These are phyloP conservation scores for Triplophysa dalaica DNA, from an alignment of 2,113 vertebrate species.

Conservation along the genomic window DNA sequence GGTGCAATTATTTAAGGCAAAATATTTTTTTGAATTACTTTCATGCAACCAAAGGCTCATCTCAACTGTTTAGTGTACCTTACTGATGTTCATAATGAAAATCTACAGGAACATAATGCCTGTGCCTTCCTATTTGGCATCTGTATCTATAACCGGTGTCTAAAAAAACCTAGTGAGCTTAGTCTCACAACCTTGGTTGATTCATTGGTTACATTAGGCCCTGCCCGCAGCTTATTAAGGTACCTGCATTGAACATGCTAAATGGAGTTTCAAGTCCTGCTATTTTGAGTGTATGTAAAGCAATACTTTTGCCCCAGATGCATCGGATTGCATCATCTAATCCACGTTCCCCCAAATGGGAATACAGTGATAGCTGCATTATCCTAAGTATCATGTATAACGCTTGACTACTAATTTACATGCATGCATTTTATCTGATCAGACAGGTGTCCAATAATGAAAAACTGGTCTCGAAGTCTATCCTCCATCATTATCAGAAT, in stretches of 20 bases:
- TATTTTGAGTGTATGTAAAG: background rate
- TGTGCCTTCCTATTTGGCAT: conserved; percentile 7
- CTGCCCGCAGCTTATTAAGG: background rate
- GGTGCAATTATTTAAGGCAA: background rate
- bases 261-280: conserved; percentile 17
- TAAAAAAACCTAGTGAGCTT: conserved; percentile 3
- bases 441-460: too few species aligned
- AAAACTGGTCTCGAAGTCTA: too few species aligned
- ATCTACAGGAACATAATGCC: background rate
- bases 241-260: background rate
- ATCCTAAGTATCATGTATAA: too few species aligned
- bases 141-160: conserved; percentile 24
- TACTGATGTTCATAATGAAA: conserved; percentile 4
- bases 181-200: background rate
- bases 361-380: background rate
- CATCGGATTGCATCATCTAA: background rate
- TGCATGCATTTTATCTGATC: too few species aligned
- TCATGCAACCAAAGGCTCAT: background rate
- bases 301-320: background rate
- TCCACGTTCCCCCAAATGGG: background rate
- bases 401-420: too few species aligned
- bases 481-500: background rate
- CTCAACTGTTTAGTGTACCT: background rate
- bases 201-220: conserved; percentile 25
- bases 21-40: conserved; percentile 4